Base-by-base conservation (phyloP, 1,140 invertebrate genomes). In the Camponotus vicinus region DNA sequence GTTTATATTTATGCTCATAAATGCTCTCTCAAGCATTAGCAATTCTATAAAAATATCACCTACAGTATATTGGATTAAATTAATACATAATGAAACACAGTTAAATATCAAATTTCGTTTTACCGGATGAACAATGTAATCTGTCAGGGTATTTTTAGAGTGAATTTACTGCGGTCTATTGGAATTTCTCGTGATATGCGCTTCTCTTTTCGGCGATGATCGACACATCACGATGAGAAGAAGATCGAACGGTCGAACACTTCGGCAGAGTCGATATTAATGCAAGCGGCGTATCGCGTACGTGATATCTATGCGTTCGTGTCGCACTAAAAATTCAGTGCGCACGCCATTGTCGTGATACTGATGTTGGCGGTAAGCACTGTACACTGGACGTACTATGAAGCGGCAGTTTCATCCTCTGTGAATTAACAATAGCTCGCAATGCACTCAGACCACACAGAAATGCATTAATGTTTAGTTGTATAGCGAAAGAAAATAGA, bases 211-310 rank as follows among this genome's bases (percentile, higher is more conserved):
- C 64, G 49, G 40, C 11, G n/a, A 21, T 40, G 49, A 40, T 79
- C 64, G 76, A 78, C 9, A 49, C 13, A 45, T 75, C 49, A 70
- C 45, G 45, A 0, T 52, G 11, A 52, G 42, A 63, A 80, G 45
- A 73, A 87, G 79, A 88, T 88, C 70, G 77, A 87, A 42, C 85
- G 77, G 82, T 75, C 77, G 42, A 49, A 66, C 66, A 86, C 61
- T 83, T 88, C 15, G 27, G 45, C 27, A 21, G 32, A 18, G 32
- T 0, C 34, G 21, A 77, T 78, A 85, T 88, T 89, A 89, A 71
- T 88, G 86, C 88, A 80, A 37, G 55, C 82, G 82, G 11, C 32
- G 61, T 70, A 42, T 34, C 27, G 82, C 52, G 61, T 64, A 89
- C 88, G 86, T 85, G 88, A 79, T 89, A 73, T 18, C 59, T 34